Base-by-base conservation (phyloP, 2,113 vertebrate genomes). In the Chamaea fasciata region DNA sequence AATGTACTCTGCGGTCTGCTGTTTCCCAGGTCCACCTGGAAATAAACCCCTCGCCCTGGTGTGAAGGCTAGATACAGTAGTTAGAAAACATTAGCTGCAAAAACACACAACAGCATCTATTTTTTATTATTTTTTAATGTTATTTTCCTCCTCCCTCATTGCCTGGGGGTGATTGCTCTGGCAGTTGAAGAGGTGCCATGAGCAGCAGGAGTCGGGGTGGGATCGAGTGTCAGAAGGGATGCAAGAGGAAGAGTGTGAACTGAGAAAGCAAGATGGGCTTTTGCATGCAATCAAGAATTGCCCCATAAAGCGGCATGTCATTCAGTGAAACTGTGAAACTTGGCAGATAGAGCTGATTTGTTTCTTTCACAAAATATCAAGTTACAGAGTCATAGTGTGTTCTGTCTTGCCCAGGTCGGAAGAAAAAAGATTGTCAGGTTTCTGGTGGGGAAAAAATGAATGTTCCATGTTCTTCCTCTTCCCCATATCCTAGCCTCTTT, bases 301-400 rank as follows among this genome's bases (percentile, higher is more conserved):
- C 86, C 88, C 90, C 83, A 46, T 92, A 92, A 92, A 95, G 87
- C 4, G 1, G 46, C n/a, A 3, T 91, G 85, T 85, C 81, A 41
- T 91, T 95, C 83, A 47, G 52, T 69, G 95, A 94, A 80, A 92
- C 82, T 90, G 87, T 83, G 69, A 65, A 88, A 76, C 46, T 64
- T 83, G 94, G 74, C 90, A 76, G 31, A 68, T 84, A 92, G 37
- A 87, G 57, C 56, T 60, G 60, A 89, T 92, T 47, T 26, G 57
- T 83, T 87, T 90, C 92, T 95, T 94, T 92, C 71, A 75, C 88
- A 92, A 50, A 94, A 87, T 74, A 87, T 41, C 41, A 7, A 42
- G 60, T 94, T 95, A 81, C 82, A 91, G 82, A 92, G 68, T 87
- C 63, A 35, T 41, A 74, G 85, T 60, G 39, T 94, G 55, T 94